Conservation (phyloP, 2,113 vertebrate species). For the Vulpes lagopus region DNA sequence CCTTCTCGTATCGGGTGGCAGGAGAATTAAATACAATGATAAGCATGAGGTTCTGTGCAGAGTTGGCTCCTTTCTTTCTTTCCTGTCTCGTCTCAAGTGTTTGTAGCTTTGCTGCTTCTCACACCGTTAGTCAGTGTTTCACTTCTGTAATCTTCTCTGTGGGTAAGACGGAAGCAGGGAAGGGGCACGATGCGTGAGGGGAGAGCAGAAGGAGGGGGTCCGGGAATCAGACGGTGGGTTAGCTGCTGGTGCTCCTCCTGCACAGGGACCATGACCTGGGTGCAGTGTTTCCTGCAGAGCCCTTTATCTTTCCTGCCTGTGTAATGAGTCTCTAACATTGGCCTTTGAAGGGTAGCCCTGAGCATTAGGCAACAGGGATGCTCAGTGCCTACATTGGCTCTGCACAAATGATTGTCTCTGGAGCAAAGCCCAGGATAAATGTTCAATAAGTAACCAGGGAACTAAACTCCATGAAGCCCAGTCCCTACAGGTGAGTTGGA, state of each 20-base stretch:
- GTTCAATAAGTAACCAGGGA: background rate
- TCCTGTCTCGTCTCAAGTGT: background rate
- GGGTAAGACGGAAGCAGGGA: background rate
- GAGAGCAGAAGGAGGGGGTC: background rate
- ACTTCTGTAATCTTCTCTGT: background rate
- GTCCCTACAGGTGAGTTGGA: background rate
- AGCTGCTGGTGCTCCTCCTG: rapidly evolving
- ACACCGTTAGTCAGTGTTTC: background rate
- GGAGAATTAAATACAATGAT: background rate
- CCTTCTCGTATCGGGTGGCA: background rate
- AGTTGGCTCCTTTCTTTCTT: background rate
- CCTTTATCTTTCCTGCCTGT: background rate
- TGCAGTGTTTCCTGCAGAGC: background rate
- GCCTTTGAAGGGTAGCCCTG: background rate
- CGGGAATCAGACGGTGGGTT: background rate
- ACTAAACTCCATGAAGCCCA: background rate
- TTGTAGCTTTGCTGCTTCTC: background rate
- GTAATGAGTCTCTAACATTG: too few species aligned
- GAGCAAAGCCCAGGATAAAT: background rate
- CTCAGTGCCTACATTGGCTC: background rate
- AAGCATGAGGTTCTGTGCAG: background rate
- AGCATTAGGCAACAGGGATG: background rate
- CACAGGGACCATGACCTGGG: too few species aligned
- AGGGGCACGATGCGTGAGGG: rapidly evolving
- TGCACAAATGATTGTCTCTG: background rate